Percentiles rank a stretch among this genome's conserved stretches.
phyloP scores from a whole-genome alignment of 2,888 invertebrate genomes.

The Polydrusus tereticollis region DNA sequence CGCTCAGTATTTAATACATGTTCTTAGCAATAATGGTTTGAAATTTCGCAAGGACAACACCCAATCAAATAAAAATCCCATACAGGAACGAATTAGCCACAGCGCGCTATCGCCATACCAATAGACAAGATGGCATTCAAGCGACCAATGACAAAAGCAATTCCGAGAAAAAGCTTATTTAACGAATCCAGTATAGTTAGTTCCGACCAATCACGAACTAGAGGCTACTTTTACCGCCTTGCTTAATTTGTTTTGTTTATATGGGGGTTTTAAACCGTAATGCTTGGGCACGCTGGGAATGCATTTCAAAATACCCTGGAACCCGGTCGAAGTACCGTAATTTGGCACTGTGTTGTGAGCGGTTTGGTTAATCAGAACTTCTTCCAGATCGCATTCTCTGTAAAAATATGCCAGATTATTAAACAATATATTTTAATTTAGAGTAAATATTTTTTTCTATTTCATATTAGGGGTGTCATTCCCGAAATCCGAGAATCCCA shows the following conservation, averaged over 20 bases:
- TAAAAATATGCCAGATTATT: too few species aligned
- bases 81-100: too few species aligned
- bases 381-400: slow-evolving; percentile 81
- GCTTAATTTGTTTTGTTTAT: slow-evolving; percentile 52
- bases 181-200: background rate
- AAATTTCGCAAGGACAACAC: too few species aligned
- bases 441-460: too few species aligned
- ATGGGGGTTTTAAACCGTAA: slow-evolving; percentile 54
- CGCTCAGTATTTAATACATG: too few species aligned
- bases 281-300: slow-evolving; percentile 60
- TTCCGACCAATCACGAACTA: slow-evolving; percentile 38
- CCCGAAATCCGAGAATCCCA: too few species aligned
- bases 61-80: too few species aligned
- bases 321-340: slow-evolving; percentile 53
- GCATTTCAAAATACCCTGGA: slow-evolving; percentile 64
- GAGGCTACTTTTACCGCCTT: slow-evolving; percentile 53
- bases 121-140: background rate
- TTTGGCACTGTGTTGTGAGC: slow-evolving; percentile 53
- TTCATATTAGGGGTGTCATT: too few species aligned
- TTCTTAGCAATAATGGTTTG: too few species aligned
- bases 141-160: background rate
- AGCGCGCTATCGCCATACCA: background rate
- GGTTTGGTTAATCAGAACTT: slow-evolving; percentile 73
- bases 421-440: too few species aligned
- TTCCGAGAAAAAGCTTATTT: background rate